A percentile compares a stretch with the other conserved stretches of the same genome.
Conservation (phyloP, 2,888 invertebrate genomes). For the Mamestra brassicae region DNA sequence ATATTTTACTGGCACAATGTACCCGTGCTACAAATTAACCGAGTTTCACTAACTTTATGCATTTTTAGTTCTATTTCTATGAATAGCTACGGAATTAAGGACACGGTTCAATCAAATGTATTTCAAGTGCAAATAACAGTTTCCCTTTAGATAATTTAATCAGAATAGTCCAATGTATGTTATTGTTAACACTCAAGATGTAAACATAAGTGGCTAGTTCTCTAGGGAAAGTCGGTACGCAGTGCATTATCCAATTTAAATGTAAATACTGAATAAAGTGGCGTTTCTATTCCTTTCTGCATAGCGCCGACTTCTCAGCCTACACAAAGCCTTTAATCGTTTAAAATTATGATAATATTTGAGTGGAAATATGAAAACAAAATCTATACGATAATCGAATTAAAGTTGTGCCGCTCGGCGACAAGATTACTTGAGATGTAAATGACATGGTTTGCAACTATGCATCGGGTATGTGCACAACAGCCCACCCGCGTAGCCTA, state of each 20-base stretch:
- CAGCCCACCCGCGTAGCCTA: slow-evolving; percentile 71
- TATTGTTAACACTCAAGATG: slow-evolving; percentile 53
- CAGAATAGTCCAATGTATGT: slow-evolving; percentile 42
- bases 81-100: slow-evolving; percentile 17
- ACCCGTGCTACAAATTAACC: background rate
- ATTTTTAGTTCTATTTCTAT: no score
- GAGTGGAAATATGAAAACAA: slow-evolving; percentile 57
- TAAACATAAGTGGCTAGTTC: slow-evolving; percentile 49
- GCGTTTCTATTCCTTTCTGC: slow-evolving; percentile 63
- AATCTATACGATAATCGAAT: slow-evolving; percentile 61
- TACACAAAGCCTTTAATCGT: slow-evolving; percentile 21
- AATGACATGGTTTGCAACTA: slow-evolving; percentile 70
- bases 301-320: slow-evolving; percentile 13
- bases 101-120: slow-evolving; percentile 24
- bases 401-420: slow-evolving; percentile 54
- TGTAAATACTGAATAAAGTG: slow-evolving; percentile 64
- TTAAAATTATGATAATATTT: slow-evolving; percentile 56
- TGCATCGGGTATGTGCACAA: slow-evolving; percentile 64
- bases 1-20: background rate
- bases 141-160: slow-evolving; percentile 34
- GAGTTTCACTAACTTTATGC: background rate
- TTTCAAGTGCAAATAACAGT: slow-evolving; percentile 39
- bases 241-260: slow-evolving; percentile 65
- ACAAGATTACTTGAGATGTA: slow-evolving; percentile 67
- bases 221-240: slow-evolving; percentile 62